Evolutionary conservation across 2,113 vertebrate genomes (phyloP).

Genomic region (Misgurnus mizolepis): DNA sequence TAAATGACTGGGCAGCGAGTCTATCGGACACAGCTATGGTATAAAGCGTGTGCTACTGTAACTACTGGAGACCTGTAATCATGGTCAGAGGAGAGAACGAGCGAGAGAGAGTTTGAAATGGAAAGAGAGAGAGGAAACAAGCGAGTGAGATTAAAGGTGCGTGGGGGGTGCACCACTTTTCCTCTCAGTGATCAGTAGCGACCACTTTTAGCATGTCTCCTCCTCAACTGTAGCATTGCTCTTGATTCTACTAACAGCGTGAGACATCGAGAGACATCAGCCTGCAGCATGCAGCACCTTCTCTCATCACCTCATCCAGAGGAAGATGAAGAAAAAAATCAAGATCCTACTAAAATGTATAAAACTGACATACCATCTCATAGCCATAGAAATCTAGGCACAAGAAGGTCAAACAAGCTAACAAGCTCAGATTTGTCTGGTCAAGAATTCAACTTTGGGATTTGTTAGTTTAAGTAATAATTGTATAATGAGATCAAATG

Average conservation of each 20-base stretch:
- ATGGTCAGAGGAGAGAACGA: constrained; percentile 21
- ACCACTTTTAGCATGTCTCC: constrained; percentile 53
- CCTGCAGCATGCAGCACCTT: constrained; percentile 9
- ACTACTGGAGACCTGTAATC: constrained; percentile 43
- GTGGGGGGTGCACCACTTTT: constrained; percentile 26
- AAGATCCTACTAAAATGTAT: constrained; percentile 16
- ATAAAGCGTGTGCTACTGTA: constrained; percentile 15
- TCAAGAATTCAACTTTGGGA: too few species aligned
- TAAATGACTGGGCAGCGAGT: too few species aligned
- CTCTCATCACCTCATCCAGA: constrained; percentile 27
- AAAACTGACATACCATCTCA: constrained; percentile 5
- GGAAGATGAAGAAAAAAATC: constrained; percentile 21
- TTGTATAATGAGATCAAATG: too few species aligned
- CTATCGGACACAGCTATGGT: background rate
- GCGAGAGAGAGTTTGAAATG: constrained; percentile 7
- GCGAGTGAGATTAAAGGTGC: constrained; percentile 8
- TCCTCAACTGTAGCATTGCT: constrained; percentile 36
- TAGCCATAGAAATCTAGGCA: constrained; percentile 32
- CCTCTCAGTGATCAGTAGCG: constrained; percentile 43
- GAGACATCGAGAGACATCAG: background rate
- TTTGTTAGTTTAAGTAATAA: too few species aligned
- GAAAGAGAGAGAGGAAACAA: constrained; percentile 26
- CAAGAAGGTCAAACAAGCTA: constrained; percentile 5
- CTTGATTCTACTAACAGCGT: constrained; percentile 49
- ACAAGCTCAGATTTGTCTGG: background rate